phyloP scores from a whole-genome alignment of 1,140 invertebrate species.

The Drosophila rhopaloa region DNA sequence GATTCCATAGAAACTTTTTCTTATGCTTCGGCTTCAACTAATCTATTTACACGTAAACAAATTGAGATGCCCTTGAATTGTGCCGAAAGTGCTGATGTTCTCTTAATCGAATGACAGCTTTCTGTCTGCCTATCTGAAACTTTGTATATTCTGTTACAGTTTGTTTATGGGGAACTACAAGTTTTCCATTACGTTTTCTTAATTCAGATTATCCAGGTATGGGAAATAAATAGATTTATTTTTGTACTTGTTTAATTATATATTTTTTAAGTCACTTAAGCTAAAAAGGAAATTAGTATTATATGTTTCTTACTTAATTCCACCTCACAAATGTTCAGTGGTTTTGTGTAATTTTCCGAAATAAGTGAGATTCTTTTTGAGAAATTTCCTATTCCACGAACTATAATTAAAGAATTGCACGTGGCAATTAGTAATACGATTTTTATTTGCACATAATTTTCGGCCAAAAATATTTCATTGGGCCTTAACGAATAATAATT shows the following conservation, averaged over 20 bases:
- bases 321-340: too few species aligned
- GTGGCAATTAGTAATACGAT: too few species aligned
- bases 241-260: too few species aligned
- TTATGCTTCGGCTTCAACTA: constrained; percentile 10
- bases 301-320: background rate
- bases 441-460: constrained; percentile 9
- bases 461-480: background rate
- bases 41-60: constrained; percentile 33
- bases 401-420: background rate
- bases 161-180: background rate
- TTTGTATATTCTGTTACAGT: constrained; percentile 38
- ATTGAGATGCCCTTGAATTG: constrained; percentile 26
- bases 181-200: background rate
- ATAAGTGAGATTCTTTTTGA: too few species aligned
- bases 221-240: too few species aligned
- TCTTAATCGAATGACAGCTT: constrained; percentile 17
- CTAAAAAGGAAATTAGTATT: too few species aligned
- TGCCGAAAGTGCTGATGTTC: background rate
- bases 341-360: too few species aligned
- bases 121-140: constrained; percentile 12
- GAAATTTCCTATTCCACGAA: background rate
- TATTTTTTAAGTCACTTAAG: too few species aligned
- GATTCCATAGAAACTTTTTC: constrained; percentile 23
- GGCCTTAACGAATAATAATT: constrained; percentile 11
- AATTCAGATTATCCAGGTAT: background rate